Base-by-base conservation (phyloP, 1,140 invertebrate species). In the Penaeus japonicus region DNA sequence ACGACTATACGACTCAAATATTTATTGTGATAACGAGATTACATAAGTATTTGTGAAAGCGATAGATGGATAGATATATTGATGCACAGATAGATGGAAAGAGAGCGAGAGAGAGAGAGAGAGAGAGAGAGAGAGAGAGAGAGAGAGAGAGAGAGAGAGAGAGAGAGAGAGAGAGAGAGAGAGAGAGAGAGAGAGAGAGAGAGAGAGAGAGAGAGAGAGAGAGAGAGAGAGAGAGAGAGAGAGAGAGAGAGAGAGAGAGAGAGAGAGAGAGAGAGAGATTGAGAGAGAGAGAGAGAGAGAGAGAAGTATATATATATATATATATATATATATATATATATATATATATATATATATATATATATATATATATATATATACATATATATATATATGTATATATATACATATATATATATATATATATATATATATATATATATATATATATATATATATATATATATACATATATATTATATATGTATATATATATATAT, bases 71-170 rank as follows among this genome's bases (percentile, higher is more conserved):
- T 15, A 59, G 57, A 59, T 89, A 92, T 39, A 88, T 83, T 7
- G 17, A 78, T n/a, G 7, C 24, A 77, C 24, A 7, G 27, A 32
- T 5, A 84, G 17, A 88, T 35, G n/a, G 57, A 59, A n/a, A 59
- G 57, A 59, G 57, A 59, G 57, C 90, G 53, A 83, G 84, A 79
- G 84, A 85, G 4, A 86, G 24, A 55, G 73, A 87, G 81, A 15
- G 57, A 59, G 57, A 59, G 57, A 59, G 57, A 59, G 57, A 59
- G 57, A 59, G 57, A 59, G 57, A 59, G 57, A 59, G 57, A 59
- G 57, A 59, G 57, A 59, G 57, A 59, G 57, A 59, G 57, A 59
- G 57, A 59, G 57, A 59, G 57, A 59, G 57, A 59, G 57, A 59
- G 57, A 59, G n/a, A 59, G 57, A 59, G 57, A 59, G 57, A 59